Base-by-base conservation (phyloP, 1,140 invertebrate genomes). In the Calliopsis andreniformis region DNA sequence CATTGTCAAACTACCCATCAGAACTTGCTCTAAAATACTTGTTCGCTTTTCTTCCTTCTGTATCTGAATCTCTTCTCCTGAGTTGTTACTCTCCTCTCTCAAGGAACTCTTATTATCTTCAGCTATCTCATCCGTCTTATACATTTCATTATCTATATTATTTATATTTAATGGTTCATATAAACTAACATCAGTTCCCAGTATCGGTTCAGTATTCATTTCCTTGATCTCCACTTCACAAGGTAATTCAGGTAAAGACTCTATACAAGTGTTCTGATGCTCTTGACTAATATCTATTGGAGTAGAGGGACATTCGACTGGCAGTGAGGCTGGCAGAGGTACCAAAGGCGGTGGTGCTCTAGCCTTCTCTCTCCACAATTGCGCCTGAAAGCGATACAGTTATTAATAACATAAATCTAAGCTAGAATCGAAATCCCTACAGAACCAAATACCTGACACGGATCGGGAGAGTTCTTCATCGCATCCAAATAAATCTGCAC, bases 201-300 rank as follows among this genome's bases (percentile, higher is more conserved):
- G 43, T 32, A 72, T 72, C 20, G 81, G 12, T 23, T 83, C 82
- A 20, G 43, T 14, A 16, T 80, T 83, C 64, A 89, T 82, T 66
- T 90, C 88, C 61, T 90, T 88, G 5, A 90, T 90, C 43, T 89
- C 83, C 20, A 90, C 89, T 43, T 90, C 89, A 18, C 89, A 90
- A 0, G 87, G 85, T 35, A 90, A 42, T 80, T 89, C 88, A 14
- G 84, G 28, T 47, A 90, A 69, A 14, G 79, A 72, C 14, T 88
- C 86, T 0, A 78, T 82, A 47, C 64, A 68, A 30, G 53, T 55
- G 42, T 53, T 78, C 4, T 68, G 39, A 51, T 78, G 59, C 16
- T 83, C 70, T 35, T 67, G 71, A 32, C 18, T 61, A 66, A 53
- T 42, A 18, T 77, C 62, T 5, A 78, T 61, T 5, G 51, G 32